A percentile compares a stretch with the other conserved stretches of the same genome.
phyloP scores from a whole-genome alignment of 1,140 invertebrate genomes.

The Eriocheir sinensis region DNA sequence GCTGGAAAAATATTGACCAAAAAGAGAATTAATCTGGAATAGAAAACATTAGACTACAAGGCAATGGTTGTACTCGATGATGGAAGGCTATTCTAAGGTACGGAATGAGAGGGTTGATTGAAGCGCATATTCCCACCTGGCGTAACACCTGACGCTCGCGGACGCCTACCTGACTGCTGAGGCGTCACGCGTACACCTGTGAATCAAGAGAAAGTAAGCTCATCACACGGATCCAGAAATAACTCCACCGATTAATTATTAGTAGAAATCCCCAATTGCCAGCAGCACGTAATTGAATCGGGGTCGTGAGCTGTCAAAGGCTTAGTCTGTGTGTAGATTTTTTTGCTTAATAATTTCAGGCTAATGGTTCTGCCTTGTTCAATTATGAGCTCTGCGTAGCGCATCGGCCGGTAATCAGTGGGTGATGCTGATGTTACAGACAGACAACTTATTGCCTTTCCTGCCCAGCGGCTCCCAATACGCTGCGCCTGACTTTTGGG shows the following conservation, averaged over 20 bases:
- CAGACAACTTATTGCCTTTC: too few relatives aligned
- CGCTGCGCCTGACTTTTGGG: too few relatives aligned
- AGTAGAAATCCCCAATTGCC: neutral
- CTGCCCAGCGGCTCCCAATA: neutral
- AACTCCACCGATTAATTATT: neutral
- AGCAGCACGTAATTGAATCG: neutral
- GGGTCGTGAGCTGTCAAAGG: neutral
- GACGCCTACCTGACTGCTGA: too few relatives aligned
- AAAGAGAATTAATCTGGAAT: neutral
- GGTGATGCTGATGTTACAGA: neutral
- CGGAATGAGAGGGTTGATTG: too few relatives aligned
- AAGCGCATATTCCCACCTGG: neutral
- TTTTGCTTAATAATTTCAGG: neutral
- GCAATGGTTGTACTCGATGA: too few relatives aligned
- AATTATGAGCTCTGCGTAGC: neutral
- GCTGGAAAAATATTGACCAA: neutral
- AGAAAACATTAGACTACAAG: neutral
- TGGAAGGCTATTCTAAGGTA: too few relatives aligned
- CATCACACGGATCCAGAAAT: neutral
- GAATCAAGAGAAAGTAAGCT: neutral
- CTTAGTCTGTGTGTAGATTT: neutral
- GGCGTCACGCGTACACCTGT: too few relatives aligned
- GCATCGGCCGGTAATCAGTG: neutral
- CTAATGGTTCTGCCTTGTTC: slow-evolving; percentile 5
- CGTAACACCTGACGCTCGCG: neutral